Base-by-base conservation (phyloP, 2,888 invertebrate genomes). In the Tribolium freemani region DNA sequence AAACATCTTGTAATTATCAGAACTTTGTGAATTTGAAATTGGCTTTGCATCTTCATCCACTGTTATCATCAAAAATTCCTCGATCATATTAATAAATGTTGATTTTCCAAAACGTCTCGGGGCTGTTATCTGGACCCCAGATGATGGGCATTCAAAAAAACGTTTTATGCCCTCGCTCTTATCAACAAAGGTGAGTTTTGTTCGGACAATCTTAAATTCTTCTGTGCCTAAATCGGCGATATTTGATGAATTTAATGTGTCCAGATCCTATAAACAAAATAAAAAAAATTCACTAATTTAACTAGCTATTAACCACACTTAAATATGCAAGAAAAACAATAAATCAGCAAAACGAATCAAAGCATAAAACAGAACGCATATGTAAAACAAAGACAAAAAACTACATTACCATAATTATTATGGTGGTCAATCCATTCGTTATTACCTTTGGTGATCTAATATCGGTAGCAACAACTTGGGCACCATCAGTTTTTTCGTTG, bases 21-120 rank as follows among this genome's bases (percentile, higher is more conserved):
- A 46, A 56, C 21, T 69, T 13, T 48, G 63, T 63, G 58, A 5
- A 64, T 64, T 53, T 64, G 64, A 64, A 13, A 64, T 64, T 53
- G 64, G 44, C 53, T 64, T 58, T 54, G 63, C 72, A 64, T 72
- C 69, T 44, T 63, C 69, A 53, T 72, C 58, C 64, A 66, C 53
- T 61, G 45, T 58, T 57, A 69, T 64, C 45, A 53, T 63, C 46
- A 72, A 56, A 66, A 69, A 72, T 13, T 44, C 45, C 48, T 64
- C 45, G 21, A 72, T 8, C 53, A 63, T 72, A 38, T 64, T 64
- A 10, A 72, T 51, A 51, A 69, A 69, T 44, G 72, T 69, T 31
- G 72, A 63, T 69, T 72, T 72, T 44, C 69, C 72, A 58, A 68
- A 72, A 51, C 69, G 51, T 61, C 53, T 69, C 21, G 72, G 72